Percentiles rank a stretch among this genome's conserved stretches.
Conservation (phyloP, 2,113 vertebrate species). For the Megaceryle torquata region DNA sequence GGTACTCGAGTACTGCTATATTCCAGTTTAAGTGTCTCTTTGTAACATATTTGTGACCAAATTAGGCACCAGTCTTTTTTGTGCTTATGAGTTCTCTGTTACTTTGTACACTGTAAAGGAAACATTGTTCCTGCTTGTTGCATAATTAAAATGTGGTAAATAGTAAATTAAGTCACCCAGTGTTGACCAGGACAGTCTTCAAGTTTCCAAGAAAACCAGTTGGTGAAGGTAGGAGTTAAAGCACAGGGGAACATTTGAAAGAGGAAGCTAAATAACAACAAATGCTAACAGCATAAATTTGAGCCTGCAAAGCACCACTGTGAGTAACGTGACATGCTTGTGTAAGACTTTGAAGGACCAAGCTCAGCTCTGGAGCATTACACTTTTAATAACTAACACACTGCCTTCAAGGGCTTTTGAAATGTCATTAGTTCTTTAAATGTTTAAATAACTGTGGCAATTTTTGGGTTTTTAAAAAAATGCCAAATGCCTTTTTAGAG, state of each 20-base stretch:
- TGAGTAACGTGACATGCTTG: slow-evolving; percentile 1
- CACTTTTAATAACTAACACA: slow-evolving; percentile 13
- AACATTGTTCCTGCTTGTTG: neutral
- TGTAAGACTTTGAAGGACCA: neutral
- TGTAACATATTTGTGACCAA: neutral
- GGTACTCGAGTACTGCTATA: neutral
- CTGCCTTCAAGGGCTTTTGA: slow-evolving; percentile 30
- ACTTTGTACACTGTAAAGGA: neutral
- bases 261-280: slow-evolving; percentile 34
- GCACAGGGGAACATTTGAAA: slow-evolving; percentile 15
- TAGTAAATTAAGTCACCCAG: neutral
- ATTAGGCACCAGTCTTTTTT: neutral
- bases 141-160: neutral
- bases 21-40: neutral
- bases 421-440: slow-evolving; percentile 40
- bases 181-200: neutral
- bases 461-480: slow-evolving; percentile 43
- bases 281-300: slow-evolving; percentile 40
- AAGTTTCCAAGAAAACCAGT: neutral
- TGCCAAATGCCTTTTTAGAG: slow-evolving; percentile 78
- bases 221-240: slow-evolving; percentile 16
- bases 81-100: neutral
- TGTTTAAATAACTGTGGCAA: slow-evolving; percentile 44
- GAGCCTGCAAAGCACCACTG: neutral
- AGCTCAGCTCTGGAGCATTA: neutral